Percentiles rank a stretch among this genome's conserved stretches.
phyloP scores from a whole-genome alignment of 2,888 invertebrate species.

The Polymixis flavicincta region DNA sequence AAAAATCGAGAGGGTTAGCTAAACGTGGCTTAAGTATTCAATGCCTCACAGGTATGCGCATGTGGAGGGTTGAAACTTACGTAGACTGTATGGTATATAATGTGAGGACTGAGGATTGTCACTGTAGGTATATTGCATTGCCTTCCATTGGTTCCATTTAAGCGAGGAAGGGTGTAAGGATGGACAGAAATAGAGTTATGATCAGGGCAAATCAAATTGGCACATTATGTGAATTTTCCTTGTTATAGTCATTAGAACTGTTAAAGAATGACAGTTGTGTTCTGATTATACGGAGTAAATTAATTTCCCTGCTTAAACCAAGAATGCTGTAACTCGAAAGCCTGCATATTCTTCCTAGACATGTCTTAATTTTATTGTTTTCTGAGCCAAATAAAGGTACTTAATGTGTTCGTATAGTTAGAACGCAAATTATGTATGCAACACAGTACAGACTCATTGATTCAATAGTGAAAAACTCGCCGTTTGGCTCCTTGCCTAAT shows the following conservation, averaged over 20 bases:
- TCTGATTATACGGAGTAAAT: background rate
- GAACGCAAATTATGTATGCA: slow-evolving; percentile 17
- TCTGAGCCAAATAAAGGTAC: background rate
- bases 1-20: slow-evolving; percentile 67
- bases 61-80: slow-evolving; percentile 17
- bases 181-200: background rate
- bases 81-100: background rate
- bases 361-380: background rate
- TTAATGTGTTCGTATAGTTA: background rate
- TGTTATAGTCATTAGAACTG: background rate
- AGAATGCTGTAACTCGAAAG: background rate
- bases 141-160: background rate
- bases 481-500: slow-evolving; percentile 70
- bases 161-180: background rate
- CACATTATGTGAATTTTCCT: background rate
- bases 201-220: background rate
- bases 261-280: background rate
- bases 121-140: background rate
- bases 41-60: slow-evolving; percentile 20
- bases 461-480: slow-evolving; percentile 59
- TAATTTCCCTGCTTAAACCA: too few species aligned
- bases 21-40: slow-evolving; percentile 36
- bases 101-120: background rate
- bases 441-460: slow-evolving; percentile 47
- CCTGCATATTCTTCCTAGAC: background rate